These are phyloP conservation scores for Indri indri DNA, from an alignment of 2,113 vertebrate species.

Conservation along the genomic window DNA sequence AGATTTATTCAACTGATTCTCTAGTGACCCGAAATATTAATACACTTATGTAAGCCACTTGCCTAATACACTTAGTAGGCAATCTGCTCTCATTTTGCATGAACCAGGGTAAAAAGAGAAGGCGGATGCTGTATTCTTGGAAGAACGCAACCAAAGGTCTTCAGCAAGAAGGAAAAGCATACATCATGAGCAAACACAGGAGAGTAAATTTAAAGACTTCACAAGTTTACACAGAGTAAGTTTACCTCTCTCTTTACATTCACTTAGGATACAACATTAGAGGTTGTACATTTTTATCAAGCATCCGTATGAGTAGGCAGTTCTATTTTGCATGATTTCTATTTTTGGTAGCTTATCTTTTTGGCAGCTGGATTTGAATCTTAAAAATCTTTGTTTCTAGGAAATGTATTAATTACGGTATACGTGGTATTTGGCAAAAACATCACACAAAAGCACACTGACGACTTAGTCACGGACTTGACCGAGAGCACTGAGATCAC, in stretches of 20 bases:
- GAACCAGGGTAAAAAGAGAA: background rate
- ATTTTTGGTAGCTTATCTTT: background rate
- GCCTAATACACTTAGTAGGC: background rate
- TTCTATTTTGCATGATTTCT: background rate
- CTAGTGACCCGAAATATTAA: no score
- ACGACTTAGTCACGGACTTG: background rate
- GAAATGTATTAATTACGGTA: background rate
- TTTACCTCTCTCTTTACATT: background rate
- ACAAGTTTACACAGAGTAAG: background rate
- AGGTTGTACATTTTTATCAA: background rate
- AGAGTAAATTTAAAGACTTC: background rate
- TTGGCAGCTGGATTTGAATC: background rate
- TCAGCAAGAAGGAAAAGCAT: background rate
- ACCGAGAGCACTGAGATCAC: background rate
- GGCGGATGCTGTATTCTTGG: background rate
- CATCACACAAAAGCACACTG: background rate
- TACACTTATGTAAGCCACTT: no score
- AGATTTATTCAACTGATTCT: no score
- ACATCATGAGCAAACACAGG: background rate
- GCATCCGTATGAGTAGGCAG: background rate
- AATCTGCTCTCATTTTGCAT: background rate
- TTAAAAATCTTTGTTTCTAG: constrained; percentile 14
- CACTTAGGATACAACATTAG: background rate
- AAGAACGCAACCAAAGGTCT: background rate
- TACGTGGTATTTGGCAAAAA: background rate